Percentiles rank a stretch among this genome's conserved stretches.
phyloP scores from a whole-genome alignment of 35 echinoderm and acorn worm genomes.

The Anneissia japonica region DNA sequence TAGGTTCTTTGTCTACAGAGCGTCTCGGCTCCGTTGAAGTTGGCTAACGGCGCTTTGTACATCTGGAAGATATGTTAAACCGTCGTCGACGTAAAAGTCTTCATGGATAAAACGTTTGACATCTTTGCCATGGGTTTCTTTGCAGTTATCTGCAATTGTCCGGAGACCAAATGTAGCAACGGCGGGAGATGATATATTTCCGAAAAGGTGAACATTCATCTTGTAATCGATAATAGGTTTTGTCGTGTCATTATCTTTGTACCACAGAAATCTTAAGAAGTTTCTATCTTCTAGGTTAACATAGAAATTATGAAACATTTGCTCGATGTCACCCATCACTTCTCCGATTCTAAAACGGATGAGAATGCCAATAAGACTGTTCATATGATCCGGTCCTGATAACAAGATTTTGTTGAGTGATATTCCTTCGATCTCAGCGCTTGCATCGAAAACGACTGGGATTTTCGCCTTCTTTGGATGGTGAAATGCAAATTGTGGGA shows the following conservation, averaged over 20 bases:
- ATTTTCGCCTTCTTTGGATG: background rate
- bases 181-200: background rate
- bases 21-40: background rate
- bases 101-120: background rate
- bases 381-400: background rate
- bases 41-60: background rate
- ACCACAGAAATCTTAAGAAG: too few species aligned
- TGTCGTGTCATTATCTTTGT: background rate
- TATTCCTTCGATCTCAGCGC: background rate
- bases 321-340: background rate
- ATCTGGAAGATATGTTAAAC: background rate
- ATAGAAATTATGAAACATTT: conserved; percentile 7
- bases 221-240: background rate
- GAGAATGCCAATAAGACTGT: background rate
- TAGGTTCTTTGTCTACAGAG: background rate
- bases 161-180: background rate
- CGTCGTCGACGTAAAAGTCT: conserved; percentile 32
- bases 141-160: background rate
- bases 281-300: background rate
- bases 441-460: background rate
- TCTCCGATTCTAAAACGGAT: background rate
- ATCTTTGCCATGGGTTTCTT: background rate
- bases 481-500: background rate
- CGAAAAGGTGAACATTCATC: conserved; percentile 7
- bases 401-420: background rate